Conservation (phyloP, 2,888 invertebrate genomes). For the Dastarcus helophoroides region DNA sequence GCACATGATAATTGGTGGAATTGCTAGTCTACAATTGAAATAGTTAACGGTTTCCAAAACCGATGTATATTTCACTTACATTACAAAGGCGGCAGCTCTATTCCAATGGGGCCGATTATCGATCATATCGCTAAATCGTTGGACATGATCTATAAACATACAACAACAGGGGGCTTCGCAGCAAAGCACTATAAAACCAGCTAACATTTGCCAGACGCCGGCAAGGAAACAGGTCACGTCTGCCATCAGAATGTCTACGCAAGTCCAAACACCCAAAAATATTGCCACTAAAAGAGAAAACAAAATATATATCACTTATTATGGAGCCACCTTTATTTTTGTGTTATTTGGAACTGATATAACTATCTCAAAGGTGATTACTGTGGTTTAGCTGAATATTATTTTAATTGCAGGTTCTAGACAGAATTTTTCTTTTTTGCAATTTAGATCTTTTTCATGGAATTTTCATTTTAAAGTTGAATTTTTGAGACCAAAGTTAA, state of each 20-base stretch:
- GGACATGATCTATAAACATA: constrained; percentile 90
- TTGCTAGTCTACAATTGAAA: constrained; percentile 54
- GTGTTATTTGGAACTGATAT: too few relatives aligned
- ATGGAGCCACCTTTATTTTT: too few relatives aligned
- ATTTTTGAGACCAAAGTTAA: too few relatives aligned
- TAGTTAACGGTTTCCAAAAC: not conserved
- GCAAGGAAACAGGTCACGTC: constrained; percentile 57
- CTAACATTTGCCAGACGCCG: constrained; percentile 78
- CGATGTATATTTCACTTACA: constrained; percentile 49
- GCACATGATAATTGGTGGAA: constrained; percentile 72
- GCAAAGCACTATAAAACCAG: constrained; percentile 77
- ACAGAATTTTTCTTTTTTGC: too few relatives aligned
- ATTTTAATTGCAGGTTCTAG: too few relatives aligned
- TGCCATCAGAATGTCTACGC: constrained; percentile 51
- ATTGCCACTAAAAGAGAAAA: constrained; percentile 79
- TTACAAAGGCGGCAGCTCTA: constrained; percentile 71
- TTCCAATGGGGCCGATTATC: constrained; percentile 83
- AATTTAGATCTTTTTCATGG: too few relatives aligned
- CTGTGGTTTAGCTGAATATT: too few relatives aligned
- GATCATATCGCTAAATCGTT: constrained; percentile 69
- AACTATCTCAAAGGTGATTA: too few relatives aligned
- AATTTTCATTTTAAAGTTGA: too few relatives aligned
- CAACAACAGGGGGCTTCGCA: constrained; percentile 97
- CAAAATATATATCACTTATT: too few relatives aligned
- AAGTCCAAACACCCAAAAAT: constrained; percentile 67